A percentile compares a stretch with the other conserved stretches of the same genome.
Conservation (phyloP, 1,140 invertebrate genomes). For the Drosophila littoralis region DNA sequence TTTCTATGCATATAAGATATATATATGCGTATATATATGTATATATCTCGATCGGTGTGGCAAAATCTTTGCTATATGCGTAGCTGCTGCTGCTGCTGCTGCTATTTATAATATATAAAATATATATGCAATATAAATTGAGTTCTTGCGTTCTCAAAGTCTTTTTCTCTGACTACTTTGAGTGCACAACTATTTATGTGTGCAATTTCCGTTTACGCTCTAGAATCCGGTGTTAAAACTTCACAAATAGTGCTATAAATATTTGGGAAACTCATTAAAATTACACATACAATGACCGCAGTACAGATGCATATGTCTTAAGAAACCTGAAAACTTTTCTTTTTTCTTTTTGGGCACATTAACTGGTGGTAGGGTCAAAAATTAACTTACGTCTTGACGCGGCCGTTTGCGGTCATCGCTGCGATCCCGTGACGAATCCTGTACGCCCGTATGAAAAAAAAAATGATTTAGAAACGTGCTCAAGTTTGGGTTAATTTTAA, state of each 20-base stretch:
- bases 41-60: slow-evolving; percentile 41
- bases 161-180: slow-evolving; percentile 59
- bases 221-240: slow-evolving; percentile 72
- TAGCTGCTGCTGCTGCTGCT: slow-evolving; percentile 43
- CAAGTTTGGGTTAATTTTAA: slow-evolving; percentile 10
- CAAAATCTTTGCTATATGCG: slow-evolving; percentile 61
- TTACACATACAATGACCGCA: slow-evolving; percentile 57
- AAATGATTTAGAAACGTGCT: slow-evolving; percentile 3
- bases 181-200: slow-evolving; percentile 45
- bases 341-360: slow-evolving; percentile 27
- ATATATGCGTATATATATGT: slow-evolving; percentile 14
- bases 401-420: slow-evolving; percentile 74
- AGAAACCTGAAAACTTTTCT: slow-evolving; percentile 20
- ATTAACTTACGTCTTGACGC: slow-evolving; percentile 78
- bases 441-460: background rate
- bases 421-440: slow-evolving; percentile 78
- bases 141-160: slow-evolving; percentile 54
- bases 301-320: slow-evolving; percentile 28
- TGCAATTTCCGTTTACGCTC: slow-evolving; percentile 61
- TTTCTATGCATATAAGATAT: slow-evolving; percentile 25
- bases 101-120: slow-evolving; percentile 55
- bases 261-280: slow-evolving; percentile 80
- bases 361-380: slow-evolving; percentile 24
- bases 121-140: slow-evolving; percentile 43
- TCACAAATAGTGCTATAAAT: slow-evolving; percentile 79